phyloP scores from a whole-genome alignment of 2,113 vertebrate species.

The Bombycilla garrulus region DNA sequence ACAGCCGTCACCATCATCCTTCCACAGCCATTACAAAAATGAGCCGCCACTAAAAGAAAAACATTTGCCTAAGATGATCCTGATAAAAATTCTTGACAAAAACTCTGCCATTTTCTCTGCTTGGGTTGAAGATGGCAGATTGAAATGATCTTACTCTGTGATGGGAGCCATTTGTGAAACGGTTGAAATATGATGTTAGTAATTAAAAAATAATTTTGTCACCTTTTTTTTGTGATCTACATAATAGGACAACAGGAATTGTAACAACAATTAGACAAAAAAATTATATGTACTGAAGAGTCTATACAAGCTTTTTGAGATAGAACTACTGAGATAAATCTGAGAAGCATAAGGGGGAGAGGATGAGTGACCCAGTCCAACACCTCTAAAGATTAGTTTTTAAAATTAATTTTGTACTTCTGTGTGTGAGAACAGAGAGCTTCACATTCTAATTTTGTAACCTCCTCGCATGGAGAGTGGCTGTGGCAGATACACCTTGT shows the following conservation, averaged over 20 bases:
- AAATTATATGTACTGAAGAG: neutral
- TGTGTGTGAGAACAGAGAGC: neutral
- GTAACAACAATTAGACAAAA: neutral
- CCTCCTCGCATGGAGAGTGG: neutral
- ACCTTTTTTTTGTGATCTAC: neutral
- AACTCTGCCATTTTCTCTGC: neutral
- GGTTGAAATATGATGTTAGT: rapidly evolving
- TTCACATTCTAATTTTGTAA: neutral
- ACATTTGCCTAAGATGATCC: rapidly evolving
- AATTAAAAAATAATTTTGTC: neutral
- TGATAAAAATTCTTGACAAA: neutral
- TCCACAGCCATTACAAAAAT: rapidly evolving
- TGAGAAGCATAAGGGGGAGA: neutral
- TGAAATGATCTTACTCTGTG: rapidly evolving
- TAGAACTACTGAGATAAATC: neutral
- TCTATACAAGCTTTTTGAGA: neutral
- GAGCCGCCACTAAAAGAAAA: neutral
- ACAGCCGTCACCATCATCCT: neutral
- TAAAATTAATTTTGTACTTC: neutral
- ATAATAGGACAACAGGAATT: neutral
- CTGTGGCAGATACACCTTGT: neutral
- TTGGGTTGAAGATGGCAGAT: neutral
- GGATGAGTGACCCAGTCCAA: neutral
- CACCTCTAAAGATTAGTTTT: neutral
- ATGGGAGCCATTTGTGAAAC: rapidly evolving